Base-by-base conservation (phyloP, 2,113 vertebrate species). In the Calidris pygmaea region DNA sequence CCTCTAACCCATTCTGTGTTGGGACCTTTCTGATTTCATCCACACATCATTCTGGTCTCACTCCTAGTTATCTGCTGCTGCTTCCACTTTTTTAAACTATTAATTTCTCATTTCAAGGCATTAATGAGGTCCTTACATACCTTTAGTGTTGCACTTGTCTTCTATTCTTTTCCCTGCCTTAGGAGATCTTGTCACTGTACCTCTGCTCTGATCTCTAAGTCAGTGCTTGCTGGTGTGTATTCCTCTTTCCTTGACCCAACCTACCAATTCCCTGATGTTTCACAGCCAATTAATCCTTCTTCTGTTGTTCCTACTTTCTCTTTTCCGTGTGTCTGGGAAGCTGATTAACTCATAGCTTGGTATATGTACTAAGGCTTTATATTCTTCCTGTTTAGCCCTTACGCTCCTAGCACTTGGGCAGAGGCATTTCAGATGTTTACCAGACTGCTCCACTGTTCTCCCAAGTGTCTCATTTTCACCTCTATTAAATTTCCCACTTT, bases 271-370 rank as follows among this genome's bases (percentile, higher is more conserved):
- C 93, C 96, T 43, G 67, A 80, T 67, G 87, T 85, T 96, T 97
- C 95, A 91, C 95, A 95, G 95, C 72, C 78, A 96, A 94, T 95
- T 96, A 96, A 95, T 96, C 90, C 71, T 95, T 95, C 50, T 88
- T 87, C 90, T 95, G 81, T 87, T 89, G 53, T 70, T 96, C 48
- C 30, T 88, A 80, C 95, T 91, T 93, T 96, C 78, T 80, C 81
- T 85, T 93, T 94, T 91, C 95, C 92, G 20, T 90, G 78, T 90
- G 75, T 91, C 95, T 96, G 95, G 75, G 78, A 96, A 93, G 90
- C 87, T 70, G 85, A 93, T 95, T 93, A 96, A 90, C 78, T 85
- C 75, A 83, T 58, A 88, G 75, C 67, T 91, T 88, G 85, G 93
- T 96, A 66, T 90, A 95, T 14, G 78, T 85, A 90, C 85, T 90